These are phyloP conservation scores for Apamea epomidion DNA, from an alignment of 2,888 invertebrate species.

Conservation along the genomic window DNA sequence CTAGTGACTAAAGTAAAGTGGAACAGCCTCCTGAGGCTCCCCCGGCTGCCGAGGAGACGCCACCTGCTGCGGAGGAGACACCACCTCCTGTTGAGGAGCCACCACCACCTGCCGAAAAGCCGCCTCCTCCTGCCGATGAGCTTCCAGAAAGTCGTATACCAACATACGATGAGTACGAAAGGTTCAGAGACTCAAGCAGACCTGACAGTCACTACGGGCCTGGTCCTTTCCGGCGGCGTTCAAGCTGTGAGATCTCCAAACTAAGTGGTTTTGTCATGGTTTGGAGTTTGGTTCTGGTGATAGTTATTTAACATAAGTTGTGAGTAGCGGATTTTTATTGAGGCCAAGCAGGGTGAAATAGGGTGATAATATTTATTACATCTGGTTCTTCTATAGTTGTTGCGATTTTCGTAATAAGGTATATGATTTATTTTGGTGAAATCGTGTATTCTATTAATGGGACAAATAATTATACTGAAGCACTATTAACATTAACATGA, in stretches of 20 bases:
- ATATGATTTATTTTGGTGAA: no score
- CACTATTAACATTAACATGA: not conserved
- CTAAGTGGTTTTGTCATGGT: constrained; percentile 35
- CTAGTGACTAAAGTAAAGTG: constrained; percentile 12
- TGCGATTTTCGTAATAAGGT: not conserved
- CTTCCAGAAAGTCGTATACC: constrained; percentile 67
- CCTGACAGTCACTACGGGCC: constrained; percentile 76
- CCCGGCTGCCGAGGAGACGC: not conserved
- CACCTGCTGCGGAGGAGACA: constrained; percentile 13
- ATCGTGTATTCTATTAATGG: not conserved
- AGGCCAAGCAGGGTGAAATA: not conserved
- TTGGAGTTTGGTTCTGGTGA: constrained; percentile 17
- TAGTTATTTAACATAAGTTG: constrained; percentile 1
- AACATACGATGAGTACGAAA: constrained; percentile 74
- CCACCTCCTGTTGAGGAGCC: constrained; percentile 6
- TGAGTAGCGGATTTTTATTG: not conserved
- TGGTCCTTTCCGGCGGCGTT: constrained; percentile 62
- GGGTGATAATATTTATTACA: not conserved
- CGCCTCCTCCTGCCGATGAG: constrained; percentile 8
- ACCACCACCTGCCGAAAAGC: constrained; percentile 7
- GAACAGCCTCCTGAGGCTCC: constrained; percentile 9
- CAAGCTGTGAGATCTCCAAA: constrained; percentile 26
- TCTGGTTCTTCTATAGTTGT: not conserved
- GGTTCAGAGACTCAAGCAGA: constrained; percentile 73
- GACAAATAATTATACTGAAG: not conserved